Percentiles rank a stretch among this genome's conserved stretches.
Conservation (phyloP, 2,888 invertebrate genomes). For the Kuschelorhynchus macadamiae region DNA sequence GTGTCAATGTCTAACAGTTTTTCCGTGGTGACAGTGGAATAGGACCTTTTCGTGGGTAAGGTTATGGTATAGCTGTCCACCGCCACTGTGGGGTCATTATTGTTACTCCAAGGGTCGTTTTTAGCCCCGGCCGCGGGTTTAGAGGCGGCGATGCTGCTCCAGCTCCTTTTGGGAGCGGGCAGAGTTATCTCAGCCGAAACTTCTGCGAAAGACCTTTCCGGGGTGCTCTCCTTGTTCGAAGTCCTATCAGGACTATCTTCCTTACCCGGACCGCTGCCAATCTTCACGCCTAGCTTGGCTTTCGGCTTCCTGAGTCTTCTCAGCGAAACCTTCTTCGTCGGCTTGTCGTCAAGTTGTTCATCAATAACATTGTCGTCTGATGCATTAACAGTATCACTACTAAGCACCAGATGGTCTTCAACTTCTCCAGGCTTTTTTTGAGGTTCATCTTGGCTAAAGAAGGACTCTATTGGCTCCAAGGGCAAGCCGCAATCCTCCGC, state of each 20-base stretch:
- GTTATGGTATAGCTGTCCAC: conserved; percentile 55
- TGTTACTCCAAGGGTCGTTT: conserved; percentile 49
- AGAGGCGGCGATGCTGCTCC: conserved; percentile 72
- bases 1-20: conserved; percentile 59
- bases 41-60: conserved; percentile 52
- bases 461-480: conserved; percentile 27
- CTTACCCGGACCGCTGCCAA: conserved; percentile 55
- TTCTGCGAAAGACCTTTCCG: conserved; percentile 29
- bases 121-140: background rate
- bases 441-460: conserved; percentile 21
- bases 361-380: conserved; percentile 53
- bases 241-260: conserved; percentile 41
- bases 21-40: conserved; percentile 39
- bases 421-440: too few relatives aligned
- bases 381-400: conserved; percentile 25
- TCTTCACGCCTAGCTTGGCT: conserved; percentile 66
- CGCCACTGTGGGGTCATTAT: conserved; percentile 47
- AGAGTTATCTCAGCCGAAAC: conserved; percentile 51
- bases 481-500: conserved; percentile 56
- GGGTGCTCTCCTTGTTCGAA: conserved; percentile 19
- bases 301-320: conserved; percentile 66
- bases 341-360: conserved; percentile 30
- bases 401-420: too few relatives aligned
- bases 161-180: conserved; percentile 68
- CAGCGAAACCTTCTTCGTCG: conserved; percentile 52